Evolutionary conservation across 2,797 vertebrate species (phyloP).

Genomic region (Gobionotothen gibberifrons): DNA sequence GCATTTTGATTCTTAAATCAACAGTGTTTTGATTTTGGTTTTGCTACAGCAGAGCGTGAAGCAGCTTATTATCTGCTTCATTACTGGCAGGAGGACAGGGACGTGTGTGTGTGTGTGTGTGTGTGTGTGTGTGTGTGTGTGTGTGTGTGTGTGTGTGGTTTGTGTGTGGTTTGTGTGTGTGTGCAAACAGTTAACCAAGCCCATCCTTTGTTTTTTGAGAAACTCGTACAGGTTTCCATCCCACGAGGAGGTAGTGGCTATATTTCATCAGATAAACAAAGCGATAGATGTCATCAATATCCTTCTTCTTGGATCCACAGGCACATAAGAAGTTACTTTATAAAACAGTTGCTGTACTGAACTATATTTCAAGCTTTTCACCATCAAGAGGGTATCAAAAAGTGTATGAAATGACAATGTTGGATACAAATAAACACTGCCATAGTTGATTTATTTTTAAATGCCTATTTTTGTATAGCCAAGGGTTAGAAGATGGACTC

Average conservation of each 20-base stretch:
- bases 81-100: slow-evolving; percentile 70
- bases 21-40: slow-evolving; percentile 82
- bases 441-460: too few relatives aligned
- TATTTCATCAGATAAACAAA: slow-evolving; percentile 35
- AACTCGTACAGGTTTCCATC: slow-evolving; percentile 30
- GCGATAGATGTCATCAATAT: slow-evolving; percentile 28
- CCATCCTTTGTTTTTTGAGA: slow-evolving; percentile 35
- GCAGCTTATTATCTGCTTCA: slow-evolving; percentile 83
- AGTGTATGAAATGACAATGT: too few relatives aligned
- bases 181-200: slow-evolving; percentile 52
- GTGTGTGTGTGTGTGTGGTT: slow-evolving; percentile 3
- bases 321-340: neutral
- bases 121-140: slow-evolving; percentile 6
- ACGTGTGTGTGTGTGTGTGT: slow-evolving; percentile 32
- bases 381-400: neutral
- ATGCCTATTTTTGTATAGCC: too few relatives aligned
- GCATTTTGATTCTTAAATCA: slow-evolving; percentile 83
- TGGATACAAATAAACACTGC: too few relatives aligned
- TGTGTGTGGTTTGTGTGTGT: neutral
- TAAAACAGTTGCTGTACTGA: slow-evolving; percentile 19
- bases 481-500: too few relatives aligned
- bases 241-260: slow-evolving; percentile 17
- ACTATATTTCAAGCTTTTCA: slow-evolving; percentile 1
- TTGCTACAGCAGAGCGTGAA: slow-evolving; percentile 82
- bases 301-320: slow-evolving; percentile 15